Evolutionary conservation across 2,797 vertebrate species (phyloP), one percentile per base, ranked within the genome.

Genomic region (Cyprinella venusta): DNA sequence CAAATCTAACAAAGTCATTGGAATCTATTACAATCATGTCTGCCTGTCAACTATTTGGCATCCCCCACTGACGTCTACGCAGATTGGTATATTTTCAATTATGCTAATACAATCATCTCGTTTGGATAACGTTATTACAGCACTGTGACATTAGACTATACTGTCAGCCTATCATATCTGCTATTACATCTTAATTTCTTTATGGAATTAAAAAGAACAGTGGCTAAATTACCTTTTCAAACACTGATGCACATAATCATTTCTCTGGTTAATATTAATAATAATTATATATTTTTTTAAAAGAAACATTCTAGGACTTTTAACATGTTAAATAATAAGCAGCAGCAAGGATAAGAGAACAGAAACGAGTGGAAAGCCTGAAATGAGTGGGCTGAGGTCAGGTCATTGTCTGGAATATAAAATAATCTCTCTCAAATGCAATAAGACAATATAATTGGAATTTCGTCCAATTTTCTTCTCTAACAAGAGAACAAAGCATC

Each of bases 1-100:
- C 79, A 83, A 92, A 90, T 90, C 87, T 91, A 87, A 92, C 87
- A 88, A 80, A 92, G 91, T 93, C 93, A 94, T 93, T 93, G 90
- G 89, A 93, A 92, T 92, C 93, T 90, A 93, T 94, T 94, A 94
- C 91, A 92, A 91, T 92, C 90, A 93, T 86, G 83, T 90, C 90
- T 84, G 72, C 81, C 90, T 92, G 92, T 93, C 92, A 81, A 88
- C 82, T 84, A 84, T 81, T 76, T 91, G 92, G 91, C 89, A 88
- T 87, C 87, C 87, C 88, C 76, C 71, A 80, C 76, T 84, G 86
- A 85, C 48, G 21, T 52, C 79, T 84, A 26, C 18, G 52, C 65
- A 69, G 40, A 76, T 50, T 85, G 80, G 72, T 79, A 86, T 87
- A 70, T 89, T 85, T 88, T 86, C 86, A 88, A 88, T 88, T 90